Base-by-base conservation (phyloP, 2,113 vertebrate genomes). In the Trogon surrucura region DNA sequence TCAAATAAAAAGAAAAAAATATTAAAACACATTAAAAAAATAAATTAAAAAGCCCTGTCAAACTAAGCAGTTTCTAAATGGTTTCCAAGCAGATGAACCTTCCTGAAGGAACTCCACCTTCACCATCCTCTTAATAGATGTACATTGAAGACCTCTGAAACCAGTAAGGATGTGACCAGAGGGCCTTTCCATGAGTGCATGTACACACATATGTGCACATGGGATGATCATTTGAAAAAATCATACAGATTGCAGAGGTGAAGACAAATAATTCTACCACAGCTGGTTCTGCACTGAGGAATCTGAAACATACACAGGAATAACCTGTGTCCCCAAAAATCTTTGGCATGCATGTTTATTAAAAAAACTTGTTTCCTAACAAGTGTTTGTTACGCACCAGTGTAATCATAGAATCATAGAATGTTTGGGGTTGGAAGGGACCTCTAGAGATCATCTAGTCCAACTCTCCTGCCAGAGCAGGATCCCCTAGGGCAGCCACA, bases 121-220 rank as follows among this genome's bases (percentile, higher is more conserved):
- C 38, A 38, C 32, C 11, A 71, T 70, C 9, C 36, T 89, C 11
- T 61, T 58, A 44, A 41, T 2, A 16, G 38, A n/a, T 11, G 26
- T 18, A 10, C 5, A 11, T 1, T n/a, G 44, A 84, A 91, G 67
- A 21, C 17, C 41, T 58, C 23, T 51, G 30, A 73, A 67, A 72
- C 7, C 38, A 38, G 8, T 29, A 30, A 32, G 9, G 25, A 22
- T 41, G 20, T 58, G 72, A 90, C 15, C 41, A 62, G 47, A 50
- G 8, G 9, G n/a, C 26, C 0, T 1, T 87, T 85, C 61, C 34
- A 73, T 0, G 3, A 0, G 0, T 23, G 12, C 1, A 2, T 12
- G 8, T 9, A 20, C 26, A 69, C 17, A 38, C 17, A 32, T 4
- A 25, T 6, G 7, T 5, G 5, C 6, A 50, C 20, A 11, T 15